Conservation (phyloP, 30 jellyfish, hydroid and myxozoan species). For the Sanderia malayensis region DNA sequence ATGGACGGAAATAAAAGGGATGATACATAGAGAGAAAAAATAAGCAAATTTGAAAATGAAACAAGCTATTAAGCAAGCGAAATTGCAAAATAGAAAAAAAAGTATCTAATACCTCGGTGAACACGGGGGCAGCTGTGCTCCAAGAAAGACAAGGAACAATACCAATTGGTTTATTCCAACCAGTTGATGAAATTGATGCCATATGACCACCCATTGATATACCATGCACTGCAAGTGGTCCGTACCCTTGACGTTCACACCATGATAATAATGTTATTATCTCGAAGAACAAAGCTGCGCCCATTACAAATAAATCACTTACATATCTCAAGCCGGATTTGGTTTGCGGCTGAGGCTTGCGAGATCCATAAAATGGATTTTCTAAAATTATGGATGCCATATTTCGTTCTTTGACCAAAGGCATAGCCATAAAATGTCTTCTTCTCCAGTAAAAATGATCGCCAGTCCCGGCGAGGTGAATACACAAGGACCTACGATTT, state of each 20-base stretch:
- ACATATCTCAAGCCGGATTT: constrained; percentile 84
- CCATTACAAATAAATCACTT: constrained; percentile 89
- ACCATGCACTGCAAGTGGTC: constrained; percentile 92
- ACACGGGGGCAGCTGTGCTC: constrained; percentile 97
- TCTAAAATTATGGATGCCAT: constrained; percentile 84
- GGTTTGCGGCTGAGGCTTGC: constrained; percentile 81
- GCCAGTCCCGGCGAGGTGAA: constrained; percentile 95
- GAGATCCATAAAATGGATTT: constrained; percentile 86
- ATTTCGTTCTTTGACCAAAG: constrained; percentile 65
- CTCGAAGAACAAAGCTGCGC: constrained; percentile 82
- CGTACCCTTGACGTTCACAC: constrained; percentile 85
- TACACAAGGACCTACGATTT: constrained; percentile 52
- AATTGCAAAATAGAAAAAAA: too few relatives aligned
- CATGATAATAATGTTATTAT: constrained; percentile 65
- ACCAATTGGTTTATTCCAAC: constrained; percentile 86
- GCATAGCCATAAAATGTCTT: constrained; percentile 82
- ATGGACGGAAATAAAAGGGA: too few relatives aligned
- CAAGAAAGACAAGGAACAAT: constrained; percentile 90
- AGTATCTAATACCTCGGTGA: constrained; percentile 85
- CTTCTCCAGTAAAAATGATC: constrained; percentile 94
- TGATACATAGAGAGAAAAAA: too few relatives aligned
- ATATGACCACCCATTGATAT: constrained; percentile 96
- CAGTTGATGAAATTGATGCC: constrained; percentile 85
- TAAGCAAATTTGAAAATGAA: too few relatives aligned
- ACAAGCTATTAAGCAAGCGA: not conserved